Evolutionary conservation across 2,888 invertebrate species (phyloP), one percentile per base, ranked within the genome.

Genomic region (Brachyptera risi): DNA sequence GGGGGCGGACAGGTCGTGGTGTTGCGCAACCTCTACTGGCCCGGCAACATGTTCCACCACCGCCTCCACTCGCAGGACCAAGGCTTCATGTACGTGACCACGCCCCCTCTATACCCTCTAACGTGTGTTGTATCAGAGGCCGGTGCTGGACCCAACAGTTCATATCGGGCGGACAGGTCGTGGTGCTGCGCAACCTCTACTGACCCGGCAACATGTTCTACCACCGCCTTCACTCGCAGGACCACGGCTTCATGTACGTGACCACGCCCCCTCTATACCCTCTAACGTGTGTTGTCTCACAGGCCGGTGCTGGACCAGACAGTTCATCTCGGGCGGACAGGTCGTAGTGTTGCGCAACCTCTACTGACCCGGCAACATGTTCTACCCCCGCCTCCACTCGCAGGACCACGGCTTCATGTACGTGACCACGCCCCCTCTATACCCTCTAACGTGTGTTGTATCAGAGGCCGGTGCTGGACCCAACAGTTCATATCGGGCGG

Each of bases 191-290:
- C 67, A 90, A 85, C 62, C 77, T 91, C 0, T 84, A 87, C 70
- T 95, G 94, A 94, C 87, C 88, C 0, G 95, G 94, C 58, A 87
- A 89, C 81, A 80, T 83, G 23, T 90, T 87, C 73, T 93, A 85
- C 72, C 92, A 94, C 69, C 84, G 85, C 71, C 74, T 91, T 0
- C 82, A 83, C 69, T 85, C 88, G 0, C 80, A 83, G 0, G 83
- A 85, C 66, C 85, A 87, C 68, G 94, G 93, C 1, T 90, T 85
- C 68, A 74, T 89, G 7, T 96, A 95, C 71, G 78, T 88, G 62
- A 95, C 95, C 1, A n/a, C 11, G 31, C 31, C 31, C 11, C 11
- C 17, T 3, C 40, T n/a, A 58, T 58, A 26, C 31, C 5, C 5
- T 31, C 7, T 31, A 31, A 31, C 31, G 31, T 31, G 31, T 31